Evolutionary conservation across 2,888 invertebrate species (phyloP).

Genomic region (Athetis lepigone): DNA sequence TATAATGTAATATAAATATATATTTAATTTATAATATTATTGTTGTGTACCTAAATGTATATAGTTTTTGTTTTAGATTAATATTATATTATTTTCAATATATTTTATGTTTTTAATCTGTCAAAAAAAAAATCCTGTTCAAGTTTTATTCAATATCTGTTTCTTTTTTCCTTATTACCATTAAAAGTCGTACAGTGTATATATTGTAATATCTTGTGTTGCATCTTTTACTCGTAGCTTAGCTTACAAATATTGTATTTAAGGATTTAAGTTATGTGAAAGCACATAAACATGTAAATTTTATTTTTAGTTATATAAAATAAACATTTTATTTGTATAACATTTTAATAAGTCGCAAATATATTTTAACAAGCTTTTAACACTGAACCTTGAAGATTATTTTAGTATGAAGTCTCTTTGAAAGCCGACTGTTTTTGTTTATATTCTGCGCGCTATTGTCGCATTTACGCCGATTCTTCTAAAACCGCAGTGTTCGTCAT

Average conservation of each 20-base stretch:
- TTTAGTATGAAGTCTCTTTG: conserved; percentile 2
- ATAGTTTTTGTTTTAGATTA: conserved; percentile 28
- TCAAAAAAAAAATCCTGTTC: too few relatives aligned
- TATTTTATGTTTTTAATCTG: conserved; percentile 4
- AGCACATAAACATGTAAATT: conserved; percentile 37
- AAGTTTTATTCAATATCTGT: conserved; percentile 23
- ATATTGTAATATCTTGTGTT: conserved; percentile 36
- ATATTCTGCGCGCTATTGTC: conserved; percentile 3
- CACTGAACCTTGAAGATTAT: conserved; percentile 3
- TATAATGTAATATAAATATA: too few relatives aligned
- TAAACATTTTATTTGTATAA: conserved; percentile 9
- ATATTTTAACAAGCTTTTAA: background rate
- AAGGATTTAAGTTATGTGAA: conserved; percentile 33
- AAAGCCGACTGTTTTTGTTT: conserved; percentile 7
- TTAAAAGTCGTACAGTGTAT: conserved; percentile 24
- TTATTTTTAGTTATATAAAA: conserved; percentile 27
- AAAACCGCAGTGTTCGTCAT: conserved; percentile 20
- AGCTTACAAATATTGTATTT: conserved; percentile 28
- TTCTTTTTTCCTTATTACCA: conserved; percentile 7
- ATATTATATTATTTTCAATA: conserved; percentile 10
- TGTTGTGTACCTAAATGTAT: conserved; percentile 6
- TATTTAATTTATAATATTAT: conserved; percentile 13
- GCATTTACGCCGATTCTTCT: conserved; percentile 14
- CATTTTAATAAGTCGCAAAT: conserved; percentile 4
- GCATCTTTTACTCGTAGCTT: conserved; percentile 18